Percentiles rank a stretch among this genome's conserved stretches.
Evolutionary conservation across 1,140 invertebrate genomes (phyloP).

Genomic region (Papilio dardanus): DNA sequence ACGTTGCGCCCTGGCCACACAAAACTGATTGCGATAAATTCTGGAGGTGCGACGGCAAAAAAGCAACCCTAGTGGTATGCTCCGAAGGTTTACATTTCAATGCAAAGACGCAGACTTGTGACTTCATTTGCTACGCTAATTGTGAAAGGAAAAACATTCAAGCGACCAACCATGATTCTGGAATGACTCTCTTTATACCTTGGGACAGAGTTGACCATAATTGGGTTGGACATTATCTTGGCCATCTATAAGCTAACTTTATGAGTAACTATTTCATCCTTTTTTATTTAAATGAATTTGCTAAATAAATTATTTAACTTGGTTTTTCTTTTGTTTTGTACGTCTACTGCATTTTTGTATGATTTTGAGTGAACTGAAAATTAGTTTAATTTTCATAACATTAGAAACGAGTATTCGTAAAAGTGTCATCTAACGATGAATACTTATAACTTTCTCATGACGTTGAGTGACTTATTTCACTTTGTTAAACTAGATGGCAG

Average conservation of each 20-base stretch:
- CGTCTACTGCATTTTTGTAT: neutral
- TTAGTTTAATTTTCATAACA: no score
- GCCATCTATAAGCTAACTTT: neutral
- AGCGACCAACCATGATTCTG: constrained; percentile 1
- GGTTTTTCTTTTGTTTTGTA: neutral
- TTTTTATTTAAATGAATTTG: neutral
- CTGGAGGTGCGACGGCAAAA: constrained; percentile 80
- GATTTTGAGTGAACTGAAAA: no score
- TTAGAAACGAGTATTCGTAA: no score
- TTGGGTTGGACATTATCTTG: constrained; percentile 6
- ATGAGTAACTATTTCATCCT: neutral
- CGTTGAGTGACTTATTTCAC: neutral
- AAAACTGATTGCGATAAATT: constrained; percentile 80
- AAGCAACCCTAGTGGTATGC: constrained; percentile 73
- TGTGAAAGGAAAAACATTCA: constrained; percentile 37
- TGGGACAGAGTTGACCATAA: constrained; percentile 34
- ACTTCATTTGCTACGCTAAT: constrained; percentile 47
- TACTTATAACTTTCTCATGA: neutral
- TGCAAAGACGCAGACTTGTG: constrained; percentile 41
- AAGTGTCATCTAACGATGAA: neutral
- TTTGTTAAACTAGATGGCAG: neutral
- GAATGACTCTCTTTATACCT: constrained; percentile 11
- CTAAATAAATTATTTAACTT: neutral
- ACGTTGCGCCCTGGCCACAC: constrained; percentile 69
- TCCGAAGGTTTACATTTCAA: constrained; percentile 83